Conservation (phyloP, 2,113 vertebrate species). For the Meles meles region DNA sequence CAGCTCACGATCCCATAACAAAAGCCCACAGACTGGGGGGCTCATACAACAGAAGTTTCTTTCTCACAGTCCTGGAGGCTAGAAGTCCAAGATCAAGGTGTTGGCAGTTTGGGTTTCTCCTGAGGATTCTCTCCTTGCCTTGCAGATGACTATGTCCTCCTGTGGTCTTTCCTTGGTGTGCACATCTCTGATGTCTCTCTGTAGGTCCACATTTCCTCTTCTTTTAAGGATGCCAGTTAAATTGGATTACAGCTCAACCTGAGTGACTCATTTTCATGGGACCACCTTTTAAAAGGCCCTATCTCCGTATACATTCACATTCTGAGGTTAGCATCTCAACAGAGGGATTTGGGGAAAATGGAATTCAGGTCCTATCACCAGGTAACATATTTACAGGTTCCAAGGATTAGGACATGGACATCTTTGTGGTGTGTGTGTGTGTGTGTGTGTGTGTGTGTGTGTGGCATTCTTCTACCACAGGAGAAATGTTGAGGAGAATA, state of each 20-base stretch:
- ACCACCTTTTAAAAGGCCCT: background rate
- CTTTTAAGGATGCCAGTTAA: background rate
- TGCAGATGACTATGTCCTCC: background rate
- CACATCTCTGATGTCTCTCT: background rate
- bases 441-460: background rate
- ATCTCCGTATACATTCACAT: background rate
- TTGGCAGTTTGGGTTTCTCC: background rate
- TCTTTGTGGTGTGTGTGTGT: background rate
- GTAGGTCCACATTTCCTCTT: background rate
- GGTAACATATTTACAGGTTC: background rate
- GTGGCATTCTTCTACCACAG: background rate
- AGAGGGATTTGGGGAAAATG: background rate
- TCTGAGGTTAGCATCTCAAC: background rate
- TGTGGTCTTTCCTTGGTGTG: background rate
- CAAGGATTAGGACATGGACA: background rate
- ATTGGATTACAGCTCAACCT: background rate
- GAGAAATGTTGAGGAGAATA: background rate
- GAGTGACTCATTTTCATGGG: background rate
- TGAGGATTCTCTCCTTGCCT: background rate
- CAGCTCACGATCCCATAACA: background rate
- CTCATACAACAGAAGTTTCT: background rate
- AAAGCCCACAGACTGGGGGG: background rate
- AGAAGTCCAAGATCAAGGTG: background rate
- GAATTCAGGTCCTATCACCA: background rate
- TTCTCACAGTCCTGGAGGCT: background rate